These are phyloP conservation scores for Drosophila percnosoma DNA, from an alignment of 2,888 invertebrate species.

Conservation along the genomic window DNA sequence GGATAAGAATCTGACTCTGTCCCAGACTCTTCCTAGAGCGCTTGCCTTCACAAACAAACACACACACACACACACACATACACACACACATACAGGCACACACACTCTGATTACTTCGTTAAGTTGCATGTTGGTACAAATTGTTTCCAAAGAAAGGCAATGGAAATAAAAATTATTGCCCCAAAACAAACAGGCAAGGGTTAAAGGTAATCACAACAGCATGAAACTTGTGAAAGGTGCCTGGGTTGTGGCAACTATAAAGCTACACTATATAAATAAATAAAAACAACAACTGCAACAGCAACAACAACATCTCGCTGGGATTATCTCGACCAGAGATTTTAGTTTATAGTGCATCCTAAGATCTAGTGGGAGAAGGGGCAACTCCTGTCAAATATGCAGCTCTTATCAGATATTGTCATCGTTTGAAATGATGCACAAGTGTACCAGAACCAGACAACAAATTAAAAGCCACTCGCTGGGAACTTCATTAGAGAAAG, in stretches of 20 bases:
- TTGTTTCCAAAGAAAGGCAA: slow-evolving; percentile 80
- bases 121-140: slow-evolving; percentile 78
- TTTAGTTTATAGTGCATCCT: slow-evolving; percentile 62
- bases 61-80: slow-evolving; percentile 14
- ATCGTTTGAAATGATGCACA: slow-evolving; percentile 63
- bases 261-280: slow-evolving; percentile 48
- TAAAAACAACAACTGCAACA: neutral
- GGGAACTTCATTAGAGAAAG: slow-evolving; percentile 80
- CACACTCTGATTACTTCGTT: slow-evolving; percentile 73
- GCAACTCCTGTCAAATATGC: slow-evolving; percentile 52
- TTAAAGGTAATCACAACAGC: slow-evolving; percentile 75
- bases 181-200: slow-evolving; percentile 62
- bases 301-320: slow-evolving; percentile 30
- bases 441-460: slow-evolving; percentile 52
- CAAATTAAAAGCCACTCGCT: slow-evolving; percentile 68
- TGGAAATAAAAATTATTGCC: slow-evolving; percentile 76
- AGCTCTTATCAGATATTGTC: slow-evolving; percentile 71
- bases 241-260: slow-evolving; percentile 42
- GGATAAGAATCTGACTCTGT: slow-evolving; percentile 72
- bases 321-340: slow-evolving; percentile 51
- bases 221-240: slow-evolving; percentile 74
- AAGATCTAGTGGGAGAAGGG: slow-evolving; percentile 51
- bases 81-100: slow-evolving; percentile 12
- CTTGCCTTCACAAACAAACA: slow-evolving; percentile 18
- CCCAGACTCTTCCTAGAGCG: slow-evolving; percentile 33